Base-by-base conservation (phyloP, 2,113 vertebrate genomes). In the Eulemur rufifrons region DNA sequence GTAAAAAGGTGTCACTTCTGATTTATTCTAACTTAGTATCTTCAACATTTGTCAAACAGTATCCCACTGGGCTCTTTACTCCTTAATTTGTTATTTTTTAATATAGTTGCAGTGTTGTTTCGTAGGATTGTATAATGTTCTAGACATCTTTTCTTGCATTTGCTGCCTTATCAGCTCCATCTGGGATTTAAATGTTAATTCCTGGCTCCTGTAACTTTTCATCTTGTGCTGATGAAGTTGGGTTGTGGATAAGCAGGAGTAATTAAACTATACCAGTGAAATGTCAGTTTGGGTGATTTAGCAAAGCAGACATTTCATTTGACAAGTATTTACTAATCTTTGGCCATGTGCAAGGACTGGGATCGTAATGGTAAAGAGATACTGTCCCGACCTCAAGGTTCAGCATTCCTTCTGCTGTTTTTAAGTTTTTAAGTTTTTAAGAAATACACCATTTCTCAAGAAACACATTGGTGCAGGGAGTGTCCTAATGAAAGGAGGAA, bases 41-140 rank as follows among this genome's bases (percentile, higher is more conserved):
- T 80, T 95, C 96, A 96, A 3, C 92, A 63, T 97, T 97, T 96
- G 42, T 98, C 81, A 98, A 95, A 74, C 32, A 47, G 23, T 90
- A 50, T 96, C 68, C 59, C 54, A 56, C 17, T 97, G 89, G 83
- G 52, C 45, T 98, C 91, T 94, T 95, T 96, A 74, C 68, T 96
- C 45, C 37, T 95, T 97, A 63, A 92, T 97, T 93, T 97, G 83
- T 94, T 97, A 64, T 3, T 92, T 97, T 95, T 76, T 27, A 63
- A 71, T 91, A 92, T 89, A 71, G 61, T 92, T 97, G 59, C 37
- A 89, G 45, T 94, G 86, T 77, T 10, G 12, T 97, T 97, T 92
- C 94, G 88, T 85, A 83, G 63, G 69, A 52, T 81, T 63, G 23
- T 80, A 10, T 29, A 77, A 47, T 88, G 50, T 89, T 54, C 47